Base-by-base conservation (phyloP, 2,888 invertebrate species). In the Ceraclea dissimilis region DNA sequence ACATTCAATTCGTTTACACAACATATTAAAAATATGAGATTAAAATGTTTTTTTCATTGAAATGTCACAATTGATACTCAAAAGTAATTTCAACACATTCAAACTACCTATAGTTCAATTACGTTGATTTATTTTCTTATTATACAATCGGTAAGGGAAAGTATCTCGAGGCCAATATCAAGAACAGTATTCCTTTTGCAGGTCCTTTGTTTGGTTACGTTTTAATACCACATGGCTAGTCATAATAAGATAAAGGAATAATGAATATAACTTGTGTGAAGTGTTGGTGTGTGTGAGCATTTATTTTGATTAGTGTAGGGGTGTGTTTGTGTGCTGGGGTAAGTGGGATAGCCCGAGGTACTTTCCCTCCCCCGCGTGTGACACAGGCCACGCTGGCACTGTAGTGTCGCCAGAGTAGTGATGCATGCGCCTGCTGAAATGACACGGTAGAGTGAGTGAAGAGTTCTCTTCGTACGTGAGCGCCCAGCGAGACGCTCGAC, bases 111-210 rank as follows among this genome's bases (percentile, higher is more conserved):
- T n/a, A 26, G 26, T 26, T 26, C 26, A 26, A 26, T 26, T 26
- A 26, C 26, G 10, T 26, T 10, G 10, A 26, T 26, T 26, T n/a
- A n/a, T n/a, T n/a, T n/a, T n/a, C n/a, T 26, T 26, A 26, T 26
- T 10, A 26, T 26, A 6, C 26, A 26, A 19, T 20, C 4, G 47
- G 49, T 48, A 22, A 49, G 53, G 53, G 53, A 49, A 54, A 54
- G 53, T 49, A 34, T 18, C 49, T 17, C 53, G 48, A 19, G 49
- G 4, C 26, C 4, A 26, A 26, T 26, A 26, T 26, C 4, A 43
- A 43, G 43, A 43, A 17, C 17, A 11, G 33, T 11, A 8, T 11
- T 75, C 74, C 74, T 72, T 74, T 74, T 64, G 66, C 67, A 67
- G 61, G 56, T 26, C 43, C 26, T 34, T 18, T 17, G 57, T 63